Conservation (phyloP, 2,888 invertebrate species). For the Thalpophila matura region DNA sequence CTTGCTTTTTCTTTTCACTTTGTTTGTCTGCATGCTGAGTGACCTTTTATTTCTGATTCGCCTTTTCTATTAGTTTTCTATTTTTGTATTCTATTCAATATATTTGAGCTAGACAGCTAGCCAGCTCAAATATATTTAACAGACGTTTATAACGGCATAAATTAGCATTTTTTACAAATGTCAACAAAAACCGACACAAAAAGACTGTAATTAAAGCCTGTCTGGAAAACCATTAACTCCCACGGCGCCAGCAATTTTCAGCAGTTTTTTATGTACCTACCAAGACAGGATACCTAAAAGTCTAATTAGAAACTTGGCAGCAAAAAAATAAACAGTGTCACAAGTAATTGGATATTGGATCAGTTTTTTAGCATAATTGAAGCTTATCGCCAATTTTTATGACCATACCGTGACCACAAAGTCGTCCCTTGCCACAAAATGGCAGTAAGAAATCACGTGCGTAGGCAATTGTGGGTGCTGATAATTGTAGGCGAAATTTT, state of each 20-base stretch:
- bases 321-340: background rate
- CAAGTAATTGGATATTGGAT: constrained; percentile 26
- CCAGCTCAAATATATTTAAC: too few relatives aligned
- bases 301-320: constrained; percentile 1
- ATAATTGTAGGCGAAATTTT: constrained; percentile 2
- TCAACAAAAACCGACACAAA: too few relatives aligned
- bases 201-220: too few relatives aligned
- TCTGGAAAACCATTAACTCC: too few relatives aligned
- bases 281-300: background rate
- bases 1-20: background rate
- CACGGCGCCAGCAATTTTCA: background rate
- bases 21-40: too few relatives aligned
- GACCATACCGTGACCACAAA: constrained; percentile 28
- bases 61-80: background rate
- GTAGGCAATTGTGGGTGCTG: constrained; percentile 7
- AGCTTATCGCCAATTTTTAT: constrained; percentile 34
- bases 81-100: too few relatives aligned
- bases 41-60: background rate
- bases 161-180: too few relatives aligned
- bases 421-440: constrained; percentile 21
- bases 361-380: constrained; percentile 24
- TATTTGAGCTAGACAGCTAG: too few relatives aligned
- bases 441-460: background rate
- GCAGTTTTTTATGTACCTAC: background rate
- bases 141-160: too few relatives aligned